Evolutionary conservation across 2,113 vertebrate species (phyloP).

Genomic region (Xenotilapia flavipinnis): DNA sequence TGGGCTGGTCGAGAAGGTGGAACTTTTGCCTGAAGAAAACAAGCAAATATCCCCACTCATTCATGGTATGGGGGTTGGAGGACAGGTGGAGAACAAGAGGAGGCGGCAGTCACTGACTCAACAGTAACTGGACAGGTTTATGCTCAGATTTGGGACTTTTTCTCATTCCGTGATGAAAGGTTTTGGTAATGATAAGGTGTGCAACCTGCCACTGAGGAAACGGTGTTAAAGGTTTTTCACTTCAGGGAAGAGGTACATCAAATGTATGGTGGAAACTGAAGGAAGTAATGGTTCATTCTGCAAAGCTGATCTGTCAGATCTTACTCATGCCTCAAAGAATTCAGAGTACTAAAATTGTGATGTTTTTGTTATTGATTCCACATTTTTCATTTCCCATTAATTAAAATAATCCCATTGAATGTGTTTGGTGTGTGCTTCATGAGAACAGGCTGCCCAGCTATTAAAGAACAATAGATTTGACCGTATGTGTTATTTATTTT

Average conservation of each 20-base stretch:
- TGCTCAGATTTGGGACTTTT: not conserved
- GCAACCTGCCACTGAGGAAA: not conserved
- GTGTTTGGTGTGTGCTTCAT: not conserved
- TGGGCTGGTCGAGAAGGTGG: not conserved
- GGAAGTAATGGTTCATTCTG: accelerated
- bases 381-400: not conserved
- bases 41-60: not conserved
- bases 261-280: not conserved
- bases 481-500: not conserved
- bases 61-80: not conserved
- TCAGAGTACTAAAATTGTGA: not conserved
- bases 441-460: not conserved
- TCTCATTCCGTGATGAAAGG: not conserved
- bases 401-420: not conserved
- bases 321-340: not conserved
- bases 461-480: not conserved
- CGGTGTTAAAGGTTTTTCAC: not conserved
- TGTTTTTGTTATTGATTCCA: not conserved
- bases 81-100: not conserved
- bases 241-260: not conserved
- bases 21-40: not conserved
- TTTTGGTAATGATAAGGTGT: not conserved
- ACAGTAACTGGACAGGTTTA: not conserved
- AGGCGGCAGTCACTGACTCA: not conserved
- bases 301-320: not conserved